Conservation (phyloP, 2,113 vertebrate genomes). For the Origma solitaria region DNA sequence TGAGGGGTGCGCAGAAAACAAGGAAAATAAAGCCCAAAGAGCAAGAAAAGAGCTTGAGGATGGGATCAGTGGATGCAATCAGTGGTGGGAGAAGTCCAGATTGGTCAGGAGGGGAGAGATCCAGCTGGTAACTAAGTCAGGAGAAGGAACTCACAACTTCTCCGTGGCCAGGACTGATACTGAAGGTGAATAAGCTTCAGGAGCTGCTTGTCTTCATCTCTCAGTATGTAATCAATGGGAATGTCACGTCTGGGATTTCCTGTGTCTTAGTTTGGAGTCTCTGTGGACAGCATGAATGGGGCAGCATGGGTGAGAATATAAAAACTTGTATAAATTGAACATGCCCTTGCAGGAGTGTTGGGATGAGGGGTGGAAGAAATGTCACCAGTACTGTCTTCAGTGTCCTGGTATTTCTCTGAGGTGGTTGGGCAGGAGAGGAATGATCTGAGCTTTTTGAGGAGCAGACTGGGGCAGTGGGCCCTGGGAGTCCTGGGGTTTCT, state of each 20-base stretch:
- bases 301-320: too few species aligned
- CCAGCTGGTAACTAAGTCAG: not conserved
- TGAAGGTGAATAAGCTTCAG: not conserved
- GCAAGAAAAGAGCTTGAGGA: not conserved
- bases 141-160: too few species aligned
- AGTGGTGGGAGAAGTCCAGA: not conserved
- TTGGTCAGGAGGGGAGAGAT: not conserved
- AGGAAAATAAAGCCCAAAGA: not conserved
- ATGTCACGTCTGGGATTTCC: fast-evolving
- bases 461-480: not conserved
- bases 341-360: not conserved
- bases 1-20: not conserved
- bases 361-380: not conserved
- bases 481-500: not conserved
- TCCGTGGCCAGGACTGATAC: not conserved
- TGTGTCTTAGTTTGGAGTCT: not conserved
- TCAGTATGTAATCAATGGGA: fast-evolving
- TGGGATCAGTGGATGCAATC: not conserved
- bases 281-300: not conserved
- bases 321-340: not conserved
- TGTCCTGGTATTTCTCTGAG: not conserved
- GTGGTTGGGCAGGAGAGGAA: not conserved
- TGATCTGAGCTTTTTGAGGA: not conserved
- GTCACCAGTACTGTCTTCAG: not conserved
- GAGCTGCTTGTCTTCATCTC: not conserved